phyloP scores from a whole-genome alignment of 2,888 invertebrate genomes.

The Cephus pygmeus region DNA sequence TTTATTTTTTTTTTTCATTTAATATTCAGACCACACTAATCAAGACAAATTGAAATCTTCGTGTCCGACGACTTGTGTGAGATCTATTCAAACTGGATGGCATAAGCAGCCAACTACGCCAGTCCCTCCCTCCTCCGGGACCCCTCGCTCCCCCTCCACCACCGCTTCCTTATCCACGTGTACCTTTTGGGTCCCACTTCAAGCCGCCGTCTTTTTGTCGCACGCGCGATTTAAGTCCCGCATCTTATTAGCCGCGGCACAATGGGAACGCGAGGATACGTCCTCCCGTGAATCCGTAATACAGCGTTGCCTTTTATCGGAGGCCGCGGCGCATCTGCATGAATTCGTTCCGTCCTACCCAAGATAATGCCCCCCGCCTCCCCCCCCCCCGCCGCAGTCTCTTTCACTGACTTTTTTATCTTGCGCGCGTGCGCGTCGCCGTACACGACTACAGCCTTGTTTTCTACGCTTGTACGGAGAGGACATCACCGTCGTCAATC shows the following conservation, averaged over 20 bases:
- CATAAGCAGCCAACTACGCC: conserved; percentile 15
- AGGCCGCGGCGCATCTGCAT: conserved; percentile 40
- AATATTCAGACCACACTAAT: conserved; percentile 26
- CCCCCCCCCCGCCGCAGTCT: background rate
- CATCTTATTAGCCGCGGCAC: conserved; percentile 44
- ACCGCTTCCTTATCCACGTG: no score
- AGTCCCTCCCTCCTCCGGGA: conserved; percentile 7
- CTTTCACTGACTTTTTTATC: conserved; percentile 12
- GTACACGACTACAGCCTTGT: background rate
- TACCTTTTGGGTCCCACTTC: no score
- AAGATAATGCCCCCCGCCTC: background rate
- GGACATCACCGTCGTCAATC: no score
- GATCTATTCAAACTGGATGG: conserved; percentile 9
- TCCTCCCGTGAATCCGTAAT: conserved; percentile 63
- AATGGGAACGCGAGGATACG: conserved; percentile 41
- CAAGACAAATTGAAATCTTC: conserved; percentile 27
- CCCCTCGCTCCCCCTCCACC: background rate
- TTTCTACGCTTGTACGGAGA: no score
- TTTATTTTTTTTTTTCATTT: background rate
- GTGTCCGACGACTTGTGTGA: background rate
- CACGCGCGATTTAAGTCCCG: conserved; percentile 44
- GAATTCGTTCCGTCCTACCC: conserved; percentile 51
- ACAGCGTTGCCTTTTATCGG: conserved; percentile 40
- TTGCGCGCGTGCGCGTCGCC: conserved; percentile 7
- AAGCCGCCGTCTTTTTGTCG: background rate